Evolutionary conservation across 1,140 invertebrate species (phyloP).

Genomic region (Drusus annulatus): DNA sequence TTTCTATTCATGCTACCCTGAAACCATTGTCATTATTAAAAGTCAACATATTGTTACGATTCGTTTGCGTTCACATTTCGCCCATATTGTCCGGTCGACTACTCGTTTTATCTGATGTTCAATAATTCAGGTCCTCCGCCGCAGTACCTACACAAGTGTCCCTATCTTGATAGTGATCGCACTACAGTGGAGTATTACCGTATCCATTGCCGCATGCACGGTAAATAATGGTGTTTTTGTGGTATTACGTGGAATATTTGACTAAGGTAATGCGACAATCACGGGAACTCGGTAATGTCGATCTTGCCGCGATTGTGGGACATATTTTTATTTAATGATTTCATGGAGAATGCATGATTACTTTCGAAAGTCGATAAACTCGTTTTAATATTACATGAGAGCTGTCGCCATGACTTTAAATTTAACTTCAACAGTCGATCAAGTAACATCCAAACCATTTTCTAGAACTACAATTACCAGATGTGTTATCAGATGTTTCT

Average conservation of each 20-base stretch:
- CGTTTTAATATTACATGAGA: no score
- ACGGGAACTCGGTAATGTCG: neutral
- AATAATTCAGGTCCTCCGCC: conserved; percentile 26
- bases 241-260: conserved; percentile 37
- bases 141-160: neutral
- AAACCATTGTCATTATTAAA: no score
- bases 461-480: no score
- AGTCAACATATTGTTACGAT: neutral
- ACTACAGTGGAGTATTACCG: neutral
- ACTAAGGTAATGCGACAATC: conserved; percentile 14
- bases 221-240: conserved; percentile 38
- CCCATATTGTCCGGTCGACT: conserved; percentile 1
- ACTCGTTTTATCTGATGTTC: conserved; percentile 10
- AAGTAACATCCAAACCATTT: no score
- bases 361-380: neutral
- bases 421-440: no score
- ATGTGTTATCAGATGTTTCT: no score
- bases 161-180: conserved; percentile 19
- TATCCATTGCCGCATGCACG: conserved; percentile 18
- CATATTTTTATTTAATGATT: conserved; percentile 34
- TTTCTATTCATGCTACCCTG: no score
- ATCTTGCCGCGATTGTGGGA: neutral
- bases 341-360: conserved; percentile 27
- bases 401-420: no score
- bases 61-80: conserved; percentile 21